Conservation (phyloP, 2,888 invertebrate species). For the Phaedon cochleariae region DNA sequence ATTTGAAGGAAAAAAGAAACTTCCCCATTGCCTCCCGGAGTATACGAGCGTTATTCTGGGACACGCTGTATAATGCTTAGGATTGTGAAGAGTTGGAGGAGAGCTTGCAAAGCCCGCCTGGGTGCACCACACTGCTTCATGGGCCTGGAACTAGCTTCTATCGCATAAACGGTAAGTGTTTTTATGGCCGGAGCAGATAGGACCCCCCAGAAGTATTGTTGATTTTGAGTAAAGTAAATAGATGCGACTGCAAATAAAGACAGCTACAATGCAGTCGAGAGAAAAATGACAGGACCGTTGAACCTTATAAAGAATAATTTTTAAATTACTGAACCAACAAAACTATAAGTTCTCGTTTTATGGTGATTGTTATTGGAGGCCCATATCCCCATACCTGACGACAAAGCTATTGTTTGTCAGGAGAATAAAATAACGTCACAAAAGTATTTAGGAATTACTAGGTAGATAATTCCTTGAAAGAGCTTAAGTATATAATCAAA, state of each 20-base stretch:
- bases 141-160: not conserved
- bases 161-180: not conserved
- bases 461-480: no score
- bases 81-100: no score
- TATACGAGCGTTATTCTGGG: no score
- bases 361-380: not conserved
- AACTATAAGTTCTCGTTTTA: not conserved
- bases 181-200: not conserved
- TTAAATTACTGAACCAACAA: not conserved
- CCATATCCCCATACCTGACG: no score
- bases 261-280: not conserved
- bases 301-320: not conserved
- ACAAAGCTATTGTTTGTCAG: no score
- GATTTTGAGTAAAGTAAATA: not conserved
- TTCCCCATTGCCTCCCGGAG: no score
- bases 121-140: not conserved
- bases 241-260: not conserved
- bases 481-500: no score
- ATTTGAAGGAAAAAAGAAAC: no score
- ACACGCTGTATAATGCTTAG: no score
- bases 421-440: no score
- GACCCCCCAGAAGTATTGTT: not conserved
- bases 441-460: no score
- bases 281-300: not conserved
- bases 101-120: not conserved